Percentiles rank a stretch among this genome's conserved stretches.
phyloP scores from a whole-genome alignment of 2,888 invertebrate species.

The Lacanobia oleracea region DNA sequence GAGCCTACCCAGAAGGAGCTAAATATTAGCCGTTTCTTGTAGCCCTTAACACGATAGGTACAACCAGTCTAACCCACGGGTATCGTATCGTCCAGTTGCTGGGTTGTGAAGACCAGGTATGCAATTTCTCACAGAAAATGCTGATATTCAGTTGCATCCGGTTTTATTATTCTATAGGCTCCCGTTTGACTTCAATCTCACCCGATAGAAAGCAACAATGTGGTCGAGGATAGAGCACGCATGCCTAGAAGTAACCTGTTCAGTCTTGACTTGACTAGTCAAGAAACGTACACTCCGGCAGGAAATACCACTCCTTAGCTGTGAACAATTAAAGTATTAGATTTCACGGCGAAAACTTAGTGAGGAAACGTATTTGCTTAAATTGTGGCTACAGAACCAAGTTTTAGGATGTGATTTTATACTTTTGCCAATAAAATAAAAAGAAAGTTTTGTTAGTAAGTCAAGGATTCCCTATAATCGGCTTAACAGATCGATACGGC shows the following conservation, averaged over 20 bases:
- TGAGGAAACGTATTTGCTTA: background rate
- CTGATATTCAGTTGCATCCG: background rate
- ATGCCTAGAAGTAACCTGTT: too few relatives aligned
- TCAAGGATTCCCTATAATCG: conserved; percentile 41
- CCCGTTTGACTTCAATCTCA: too few relatives aligned
- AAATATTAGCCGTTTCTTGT: too few relatives aligned
- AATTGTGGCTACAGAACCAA: background rate
- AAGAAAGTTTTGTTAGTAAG: conserved; percentile 16
- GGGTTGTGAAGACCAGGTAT: background rate
- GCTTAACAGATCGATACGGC: conserved; percentile 37
- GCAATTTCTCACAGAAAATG: background rate
- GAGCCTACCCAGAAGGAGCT: too few relatives aligned
- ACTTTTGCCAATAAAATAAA: conserved; percentile 11
- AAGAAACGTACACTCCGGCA: too few relatives aligned
- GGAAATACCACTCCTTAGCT: too few relatives aligned
- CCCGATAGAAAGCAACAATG: too few relatives aligned
- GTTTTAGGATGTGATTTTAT: conserved; percentile 2
- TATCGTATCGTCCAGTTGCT: background rate
- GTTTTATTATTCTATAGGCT: background rate
- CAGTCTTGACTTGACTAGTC: too few relatives aligned
- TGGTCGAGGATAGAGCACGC: too few relatives aligned
- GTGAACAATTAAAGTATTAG: too few relatives aligned
- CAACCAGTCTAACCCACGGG: background rate
- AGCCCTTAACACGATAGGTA: too few relatives aligned
- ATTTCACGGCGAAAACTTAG: background rate